phyloP scores from a whole-genome alignment of 2,888 invertebrate species.

The Hyposoter didymator region DNA sequence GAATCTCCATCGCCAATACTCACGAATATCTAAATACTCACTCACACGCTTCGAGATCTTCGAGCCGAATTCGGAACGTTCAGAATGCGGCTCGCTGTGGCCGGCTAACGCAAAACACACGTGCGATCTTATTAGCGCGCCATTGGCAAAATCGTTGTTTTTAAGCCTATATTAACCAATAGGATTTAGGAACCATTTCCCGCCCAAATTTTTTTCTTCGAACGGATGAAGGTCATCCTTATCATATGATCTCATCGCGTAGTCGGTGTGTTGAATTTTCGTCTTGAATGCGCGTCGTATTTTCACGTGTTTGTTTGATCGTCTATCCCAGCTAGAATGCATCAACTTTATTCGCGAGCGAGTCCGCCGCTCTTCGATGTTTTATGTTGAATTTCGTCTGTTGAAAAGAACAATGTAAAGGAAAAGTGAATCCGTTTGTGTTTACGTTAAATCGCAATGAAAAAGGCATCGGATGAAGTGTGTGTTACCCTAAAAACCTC shows the following conservation, averaged over 20 bases:
- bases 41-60: too few species aligned
- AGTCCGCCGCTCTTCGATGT: not conserved
- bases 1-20: too few species aligned
- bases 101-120: not conserved
- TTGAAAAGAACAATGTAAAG: not conserved
- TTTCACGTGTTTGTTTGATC: not conserved
- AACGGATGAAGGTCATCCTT: too few species aligned
- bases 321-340: not conserved
- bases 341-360: not conserved
- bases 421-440: not conserved
- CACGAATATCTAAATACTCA: too few species aligned
- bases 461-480: not conserved
- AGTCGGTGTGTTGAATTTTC: not conserved
- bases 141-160: not conserved
- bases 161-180: too few species aligned
- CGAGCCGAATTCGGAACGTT: too few species aligned
- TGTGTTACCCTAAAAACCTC: not conserved
- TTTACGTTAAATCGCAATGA: not conserved
- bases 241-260: too few species aligned
- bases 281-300: not conserved
- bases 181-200: too few species aligned
- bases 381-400: not conserved
- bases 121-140: not conserved
- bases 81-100: not conserved
- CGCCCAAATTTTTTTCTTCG: not conserved